These are phyloP conservation scores for Mesodorylaimus sp. DNA, from an alignment of 2,888 invertebrate genomes.

Conservation along the genomic window DNA sequence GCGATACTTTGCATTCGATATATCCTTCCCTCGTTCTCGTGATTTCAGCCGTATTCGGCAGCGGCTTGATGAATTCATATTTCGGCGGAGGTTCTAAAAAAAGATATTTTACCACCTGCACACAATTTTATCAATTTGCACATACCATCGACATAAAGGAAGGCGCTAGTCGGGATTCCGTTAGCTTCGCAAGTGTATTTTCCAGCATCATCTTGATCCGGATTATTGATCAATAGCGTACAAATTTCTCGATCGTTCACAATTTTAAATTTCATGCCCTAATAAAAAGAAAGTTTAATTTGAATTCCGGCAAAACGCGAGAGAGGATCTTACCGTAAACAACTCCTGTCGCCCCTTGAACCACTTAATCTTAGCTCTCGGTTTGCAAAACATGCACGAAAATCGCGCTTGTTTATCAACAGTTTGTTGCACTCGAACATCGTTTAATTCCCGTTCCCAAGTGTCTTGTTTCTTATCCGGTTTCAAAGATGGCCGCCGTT, in stretches of 20 bases:
- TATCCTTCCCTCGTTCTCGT: slow-evolving; percentile 71
- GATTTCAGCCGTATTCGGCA: slow-evolving; percentile 71
- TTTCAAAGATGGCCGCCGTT: slow-evolving; percentile 5
- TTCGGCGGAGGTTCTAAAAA: slow-evolving; percentile 72
- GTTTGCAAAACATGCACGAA: slow-evolving; percentile 83
- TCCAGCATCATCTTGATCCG: slow-evolving; percentile 88
- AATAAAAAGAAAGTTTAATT: slow-evolving; percentile 25
- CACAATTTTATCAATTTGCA: background rate
- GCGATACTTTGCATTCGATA: slow-evolving; percentile 81
- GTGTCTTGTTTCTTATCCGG: slow-evolving; percentile 61
- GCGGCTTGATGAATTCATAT: slow-evolving; percentile 71
- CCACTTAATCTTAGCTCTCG: slow-evolving; percentile 45
- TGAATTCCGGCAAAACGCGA: background rate
- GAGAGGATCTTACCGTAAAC: slow-evolving; percentile 19
- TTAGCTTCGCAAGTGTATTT: slow-evolving; percentile 88
- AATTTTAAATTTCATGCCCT: slow-evolving; percentile 88
- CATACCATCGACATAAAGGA: slow-evolving; percentile 72
- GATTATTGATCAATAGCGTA: slow-evolving; percentile 65
- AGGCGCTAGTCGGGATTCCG: slow-evolving; percentile 65
- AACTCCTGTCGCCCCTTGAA: slow-evolving; percentile 28
- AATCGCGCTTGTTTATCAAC: slow-evolving; percentile 86
- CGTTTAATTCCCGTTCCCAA: slow-evolving; percentile 80
- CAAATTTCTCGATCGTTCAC: slow-evolving; percentile 76
- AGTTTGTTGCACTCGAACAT: slow-evolving; percentile 80
- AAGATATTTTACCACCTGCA: background rate